Evolutionary conservation across 2,113 vertebrate genomes (phyloP), one percentile per base, ranked within the genome.

Genomic region (Leptodactylus fuscus): DNA sequence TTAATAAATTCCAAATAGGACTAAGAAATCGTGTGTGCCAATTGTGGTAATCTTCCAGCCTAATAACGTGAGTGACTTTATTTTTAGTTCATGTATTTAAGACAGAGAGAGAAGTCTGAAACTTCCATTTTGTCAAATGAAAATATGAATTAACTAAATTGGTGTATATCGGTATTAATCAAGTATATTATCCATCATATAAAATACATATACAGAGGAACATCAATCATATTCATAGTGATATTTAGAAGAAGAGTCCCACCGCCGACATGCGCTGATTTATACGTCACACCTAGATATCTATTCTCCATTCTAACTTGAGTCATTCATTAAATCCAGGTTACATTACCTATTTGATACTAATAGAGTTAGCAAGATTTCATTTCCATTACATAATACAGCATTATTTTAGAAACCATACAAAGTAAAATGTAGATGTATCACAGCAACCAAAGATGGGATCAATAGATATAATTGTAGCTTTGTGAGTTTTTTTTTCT

Each of bases 161-260:
- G n/a, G 13, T 4, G 41, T 27, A 69, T 67, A 65, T 8, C 27
- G 71, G 32, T 49, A 24, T 27, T 55, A 71, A 71, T 71, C 29
- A 38, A 13, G 12, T 36, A 13, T 55, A 53, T 71, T 41, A 32
- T 71, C 6, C 55, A 49, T 77, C 46, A 82, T 81, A 51, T 41
- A 18, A 20, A 38, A 71, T 70, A 7, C 5, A n/a, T 38, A 55
- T 22, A 38, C 75, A 77, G 16, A 55, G 11, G n/a, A 6, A 5
- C 18, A 51, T 78, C 75, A 55, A 78, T 78, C 75, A 38, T 78
- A 20, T 77, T 58, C 9, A 36, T 55, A 77, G 74, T 55, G 48
- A 53, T 34, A 55, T 53, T 49, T 2, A 55, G 51, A 29, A 7
- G 13, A 34, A 15, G 32, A 24, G 18, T 12, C 53, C 10, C 46